Base-by-base conservation (phyloP, 2,113 vertebrate genomes). In the Uropsilus gracilis region DNA sequence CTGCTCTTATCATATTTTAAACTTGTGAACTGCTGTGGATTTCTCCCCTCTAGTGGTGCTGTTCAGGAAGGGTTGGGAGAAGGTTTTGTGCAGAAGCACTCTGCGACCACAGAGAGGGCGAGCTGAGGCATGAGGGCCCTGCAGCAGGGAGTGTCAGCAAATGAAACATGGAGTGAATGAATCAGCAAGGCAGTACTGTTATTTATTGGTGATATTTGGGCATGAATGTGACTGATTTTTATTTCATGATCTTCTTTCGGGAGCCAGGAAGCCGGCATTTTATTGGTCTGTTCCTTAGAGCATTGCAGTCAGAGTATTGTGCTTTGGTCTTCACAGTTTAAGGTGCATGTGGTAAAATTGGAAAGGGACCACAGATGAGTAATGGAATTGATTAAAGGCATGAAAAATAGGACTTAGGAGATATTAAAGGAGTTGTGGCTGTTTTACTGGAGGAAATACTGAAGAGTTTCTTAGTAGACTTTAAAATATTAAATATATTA, bases 331-430 rank as follows among this genome's bases (percentile, higher is more conserved):
- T 94, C 68, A 66, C 59, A 71, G 80, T 64, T 91, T 81, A 50
- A 95, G 53, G 42, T 86, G 30, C 72, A 61, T 76, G 64, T 92
- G 69, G 24, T 81, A 80, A 94, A 92, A 95, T 89, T 94, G 86
- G 69, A 94, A 96, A 94, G 94, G 85, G 73, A 89, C 50, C 63
- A 71, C 44, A 46, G 68, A 75, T 71, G 88, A 95, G 69, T 64
- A 95, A 61, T 95, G 86, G 90, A 82, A 83, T 92, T 95, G 89
- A 95, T 94, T 94, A 92, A 96, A 95, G 44, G 32, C 59, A 69
- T 73, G 84, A 78, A 83, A 84, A 93, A 83, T 46, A 86, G 59
- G 61, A 82, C 73, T 84, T 63, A 44, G n/a, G 42, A 66, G 26
- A 46, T 73, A 59, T 94, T 72, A 53, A 44, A 96, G 72, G 63